A percentile compares a stretch with the other conserved stretches of the same genome.
Evolutionary conservation across 2,113 vertebrate genomes (phyloP).

Genomic region (Calypte anna): DNA sequence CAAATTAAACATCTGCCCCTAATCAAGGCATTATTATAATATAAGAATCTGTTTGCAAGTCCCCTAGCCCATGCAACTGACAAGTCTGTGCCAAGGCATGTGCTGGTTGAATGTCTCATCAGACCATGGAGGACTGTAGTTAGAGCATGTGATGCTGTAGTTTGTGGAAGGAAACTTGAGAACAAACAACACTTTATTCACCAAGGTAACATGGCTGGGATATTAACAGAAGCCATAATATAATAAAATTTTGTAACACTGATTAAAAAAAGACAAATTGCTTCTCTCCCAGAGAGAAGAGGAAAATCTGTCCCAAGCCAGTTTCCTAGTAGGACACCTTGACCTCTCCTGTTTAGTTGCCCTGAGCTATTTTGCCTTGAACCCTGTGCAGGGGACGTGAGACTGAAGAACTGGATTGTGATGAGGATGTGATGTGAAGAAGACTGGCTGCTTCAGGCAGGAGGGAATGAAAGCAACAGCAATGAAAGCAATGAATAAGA

Average conservation of each 20-base stretch:
- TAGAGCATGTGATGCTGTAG: neutral
- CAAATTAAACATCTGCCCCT: neutral
- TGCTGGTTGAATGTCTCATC: neutral
- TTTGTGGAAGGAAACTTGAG: neutral
- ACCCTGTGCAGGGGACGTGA: neutral
- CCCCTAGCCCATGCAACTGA: neutral
- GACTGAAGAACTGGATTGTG: neutral
- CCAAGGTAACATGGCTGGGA: neutral
- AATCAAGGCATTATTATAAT: neutral
- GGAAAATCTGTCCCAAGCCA: neutral
- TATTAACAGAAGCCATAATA: neutral
- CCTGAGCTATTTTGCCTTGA: neutral
- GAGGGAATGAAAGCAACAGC: neutral
- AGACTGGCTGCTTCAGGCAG: neutral
- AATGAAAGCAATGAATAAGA: neutral
- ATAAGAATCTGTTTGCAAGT: neutral
- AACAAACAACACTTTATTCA: neutral
- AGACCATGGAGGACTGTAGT: neutral
- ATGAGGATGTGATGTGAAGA: neutral
- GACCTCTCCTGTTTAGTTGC: neutral
- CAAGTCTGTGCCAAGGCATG: neutral
- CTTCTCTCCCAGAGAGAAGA: neutral
- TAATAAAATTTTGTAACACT: neutral
- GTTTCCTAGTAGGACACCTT: neutral
- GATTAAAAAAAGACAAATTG: neutral